Evolutionary conservation across 2,113 vertebrate species (phyloP).

Genomic region (Acrocephalus kingi): DNA sequence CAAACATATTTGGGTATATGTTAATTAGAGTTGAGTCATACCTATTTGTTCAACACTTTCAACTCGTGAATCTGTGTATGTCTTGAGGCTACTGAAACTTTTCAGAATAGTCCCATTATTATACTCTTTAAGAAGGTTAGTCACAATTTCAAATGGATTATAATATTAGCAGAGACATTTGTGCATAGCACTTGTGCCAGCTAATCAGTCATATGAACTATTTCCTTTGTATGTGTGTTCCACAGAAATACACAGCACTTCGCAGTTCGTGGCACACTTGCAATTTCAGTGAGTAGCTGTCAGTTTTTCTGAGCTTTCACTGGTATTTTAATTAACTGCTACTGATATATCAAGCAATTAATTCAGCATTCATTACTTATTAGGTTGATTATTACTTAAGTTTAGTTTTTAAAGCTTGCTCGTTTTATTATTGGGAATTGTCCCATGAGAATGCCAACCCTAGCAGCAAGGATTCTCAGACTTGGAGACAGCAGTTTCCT

Average conservation of each 20-base stretch:
- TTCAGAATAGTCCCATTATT: neutral
- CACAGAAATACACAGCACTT: neutral
- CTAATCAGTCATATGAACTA: conserved; percentile 5
- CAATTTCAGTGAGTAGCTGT: conserved; percentile 12
- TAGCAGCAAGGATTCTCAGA: conserved; percentile 10
- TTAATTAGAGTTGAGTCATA: conserved; percentile 17
- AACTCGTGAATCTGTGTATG: neutral
- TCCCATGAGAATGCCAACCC: conserved; percentile 18
- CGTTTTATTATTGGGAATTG: neutral
- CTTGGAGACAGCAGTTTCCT: neutral
- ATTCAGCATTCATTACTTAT: conserved; percentile 52
- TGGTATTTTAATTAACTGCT: conserved; percentile 48
- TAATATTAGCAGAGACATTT: conserved; percentile 7
- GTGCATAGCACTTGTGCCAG: neutral
- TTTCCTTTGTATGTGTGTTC: neutral
- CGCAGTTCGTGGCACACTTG: neutral
- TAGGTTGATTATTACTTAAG: conserved; percentile 49
- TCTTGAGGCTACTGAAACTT: neutral
- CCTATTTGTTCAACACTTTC: neutral
- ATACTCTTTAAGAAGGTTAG: neutral
- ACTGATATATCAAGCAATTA: conserved; percentile 42
- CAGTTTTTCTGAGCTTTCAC: conserved; percentile 16
- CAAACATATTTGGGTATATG: neutral
- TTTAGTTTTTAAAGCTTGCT: conserved; percentile 12
- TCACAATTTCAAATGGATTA: conserved; percentile 1